These are phyloP conservation scores for Orussus abietinus DNA, from an alignment of 1,140 invertebrate genomes.

Conservation along the genomic window DNA sequence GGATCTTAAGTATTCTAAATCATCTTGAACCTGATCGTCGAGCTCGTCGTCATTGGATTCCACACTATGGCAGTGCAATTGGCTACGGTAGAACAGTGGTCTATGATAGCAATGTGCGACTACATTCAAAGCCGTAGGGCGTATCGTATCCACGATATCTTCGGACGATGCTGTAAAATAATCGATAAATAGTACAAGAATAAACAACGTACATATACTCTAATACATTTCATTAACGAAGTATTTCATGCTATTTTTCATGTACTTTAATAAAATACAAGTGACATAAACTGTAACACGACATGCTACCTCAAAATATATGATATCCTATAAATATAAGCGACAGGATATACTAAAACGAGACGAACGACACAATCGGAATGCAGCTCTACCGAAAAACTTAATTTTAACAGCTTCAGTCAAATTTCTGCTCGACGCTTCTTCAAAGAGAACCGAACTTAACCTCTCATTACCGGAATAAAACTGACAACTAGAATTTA, in stretches of 20 bases:
- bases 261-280: neutral
- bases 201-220: neutral
- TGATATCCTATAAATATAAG: neutral
- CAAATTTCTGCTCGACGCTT: no score
- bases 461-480: no score
- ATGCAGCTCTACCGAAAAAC: no score
- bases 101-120: neutral
- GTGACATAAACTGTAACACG: neutral
- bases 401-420: no score
- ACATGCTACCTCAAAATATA: no score
- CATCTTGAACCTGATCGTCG: constrained; percentile 68
- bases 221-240: neutral
- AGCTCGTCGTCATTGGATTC: constrained; percentile 53
- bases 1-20: constrained; percentile 80
- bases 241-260: neutral
- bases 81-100: neutral
- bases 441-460: no score
- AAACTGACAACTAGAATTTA: no score
- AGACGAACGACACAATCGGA: no score
- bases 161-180: neutral
- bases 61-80: neutral
- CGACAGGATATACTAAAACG: neutral
- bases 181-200: neutral
- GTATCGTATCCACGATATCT: neutral
- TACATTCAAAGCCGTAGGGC: neutral